Base-by-base conservation (phyloP, 1,140 invertebrate species). In the Drosophila ficusphila region DNA sequence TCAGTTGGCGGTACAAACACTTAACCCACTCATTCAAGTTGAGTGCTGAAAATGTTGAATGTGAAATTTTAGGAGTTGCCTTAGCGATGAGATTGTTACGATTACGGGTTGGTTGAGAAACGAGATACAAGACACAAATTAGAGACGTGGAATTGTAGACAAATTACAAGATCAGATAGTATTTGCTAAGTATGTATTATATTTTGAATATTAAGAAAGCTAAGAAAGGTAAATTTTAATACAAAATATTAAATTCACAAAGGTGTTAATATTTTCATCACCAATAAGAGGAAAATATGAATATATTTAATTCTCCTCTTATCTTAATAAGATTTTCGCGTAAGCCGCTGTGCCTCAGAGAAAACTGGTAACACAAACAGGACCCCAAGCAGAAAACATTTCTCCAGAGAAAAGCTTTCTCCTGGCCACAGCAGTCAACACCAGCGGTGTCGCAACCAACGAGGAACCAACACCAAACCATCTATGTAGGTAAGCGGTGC, bases 341-440 rank as follows among this genome's bases (percentile, higher is more conserved):
- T 14, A 25, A 48, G 19, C 23, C 18, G 3, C 38, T 33, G 52
- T 21, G 7, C 36, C 12, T 8, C 8, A 9, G 31, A 16, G 29
- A 33, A 18, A 5, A 5, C 11, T 19, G 27, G 12, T 25, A 52
- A 27, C 44, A 21, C 11, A 41, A 33, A 31, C 12, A 25, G 25
- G 38, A 27, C 31, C 23, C 27, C 4, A 8, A 29, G 36, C 12
- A n/a, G 14, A n/a, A 19, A 31, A 25, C 23, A 18, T 31, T 39
- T 18, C 42, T 49, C 19, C 4, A 9, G 42, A 16, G 62, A 31
- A 25, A 31, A 31, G 18, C 34, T 52, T 19, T 36, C 8, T 16
- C 38, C 60, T 23, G 53, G 51, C 54, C 75, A 34, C 76, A 53
- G 21, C 71, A 79, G 77, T 81, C 77, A 81, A 79, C 77, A 79